These are phyloP conservation scores for Hydrolagus colliei DNA, from an alignment of 2,797 vertebrate genomes.

Conservation along the genomic window DNA sequence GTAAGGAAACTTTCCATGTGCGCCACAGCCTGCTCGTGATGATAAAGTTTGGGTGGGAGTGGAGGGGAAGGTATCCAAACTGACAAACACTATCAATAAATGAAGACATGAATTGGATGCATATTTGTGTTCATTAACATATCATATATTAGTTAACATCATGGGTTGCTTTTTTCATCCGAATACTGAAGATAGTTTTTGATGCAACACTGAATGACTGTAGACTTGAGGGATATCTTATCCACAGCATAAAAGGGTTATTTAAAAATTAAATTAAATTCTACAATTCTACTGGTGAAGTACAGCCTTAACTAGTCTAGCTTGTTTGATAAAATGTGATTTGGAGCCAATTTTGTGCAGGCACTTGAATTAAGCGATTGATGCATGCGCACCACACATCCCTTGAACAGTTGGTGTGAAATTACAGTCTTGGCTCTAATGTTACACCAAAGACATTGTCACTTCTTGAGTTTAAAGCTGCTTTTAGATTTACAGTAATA, in stretches of 20 bases:
- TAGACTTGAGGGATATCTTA: not conserved
- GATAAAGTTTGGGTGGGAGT: no score
- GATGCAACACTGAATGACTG: not conserved
- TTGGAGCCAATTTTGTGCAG: not conserved
- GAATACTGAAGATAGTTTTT: not conserved
- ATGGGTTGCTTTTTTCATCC: not conserved
- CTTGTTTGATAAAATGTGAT: slow-evolving; percentile 4
- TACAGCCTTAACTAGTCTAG: not conserved
- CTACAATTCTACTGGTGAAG: slow-evolving; percentile 2
- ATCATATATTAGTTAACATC: no score
- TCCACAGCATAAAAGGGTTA: not conserved
- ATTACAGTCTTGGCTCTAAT: slow-evolving; percentile 28
- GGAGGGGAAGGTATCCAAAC: no score
- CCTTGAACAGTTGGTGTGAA: not conserved
- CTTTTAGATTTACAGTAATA: slow-evolving; percentile 3
- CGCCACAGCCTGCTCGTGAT: no score
- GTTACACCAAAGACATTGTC: slow-evolving; percentile 28
- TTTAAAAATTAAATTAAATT: not conserved
- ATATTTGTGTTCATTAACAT: not conserved
- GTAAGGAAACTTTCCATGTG: no score
- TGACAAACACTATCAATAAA: no score
- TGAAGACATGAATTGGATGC: no score
- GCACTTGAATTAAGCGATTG: not conserved
- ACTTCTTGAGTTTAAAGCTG: slow-evolving; percentile 10
- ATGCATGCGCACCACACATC: not conserved